Base-by-base conservation (phyloP, 2,113 vertebrate species). In the Pituophis catenifer region DNA sequence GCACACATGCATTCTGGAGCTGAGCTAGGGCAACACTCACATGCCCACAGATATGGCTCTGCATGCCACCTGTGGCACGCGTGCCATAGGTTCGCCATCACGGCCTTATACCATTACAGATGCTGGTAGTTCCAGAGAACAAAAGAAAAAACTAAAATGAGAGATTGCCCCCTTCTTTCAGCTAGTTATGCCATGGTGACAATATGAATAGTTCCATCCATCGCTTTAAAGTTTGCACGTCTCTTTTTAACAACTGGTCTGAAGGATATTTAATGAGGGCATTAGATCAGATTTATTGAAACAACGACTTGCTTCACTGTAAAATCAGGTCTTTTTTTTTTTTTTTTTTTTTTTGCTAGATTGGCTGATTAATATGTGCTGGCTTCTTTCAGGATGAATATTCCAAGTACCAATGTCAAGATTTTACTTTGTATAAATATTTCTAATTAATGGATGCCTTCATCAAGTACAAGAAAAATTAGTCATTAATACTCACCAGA, bases 381-480 rank as follows among this genome's bases (percentile, higher is more conserved):
- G 91, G 53, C 95, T 91, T 93, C 90, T 96, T 91, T 96, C 95
- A 93, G 94, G 97, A 96, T 2, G 3, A 81, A 59, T 93, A 88
- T 55, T 94, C 0, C 24, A 92, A 96, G 90, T 95, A 94, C 94
- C 95, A 91, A 52, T 96, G 86, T 91, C 94, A 95, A 96, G 87
- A 29, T 17, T 95, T 54, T 65, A 93, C 94, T 94, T 97, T 97
- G 93, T 93, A 96, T 92, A 97, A 96, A 96, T 97, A 97, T 97
- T 97, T 97, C 96, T 97, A 97, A 98, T 98, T 98, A 98, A 98
- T 96, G 96, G 91, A 95, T 96, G 87, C n/a, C 89, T 97, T 97
- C 96, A 96, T 96, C 93, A 97, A 97, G 95, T 96, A 93, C 50
- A 93, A 95, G 93, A 95, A 97, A 96, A 96, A 96, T 95, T 94